Evolutionary conservation across 2,888 invertebrate genomes (phyloP).

Genomic region (Periphyllus acericola): DNA sequence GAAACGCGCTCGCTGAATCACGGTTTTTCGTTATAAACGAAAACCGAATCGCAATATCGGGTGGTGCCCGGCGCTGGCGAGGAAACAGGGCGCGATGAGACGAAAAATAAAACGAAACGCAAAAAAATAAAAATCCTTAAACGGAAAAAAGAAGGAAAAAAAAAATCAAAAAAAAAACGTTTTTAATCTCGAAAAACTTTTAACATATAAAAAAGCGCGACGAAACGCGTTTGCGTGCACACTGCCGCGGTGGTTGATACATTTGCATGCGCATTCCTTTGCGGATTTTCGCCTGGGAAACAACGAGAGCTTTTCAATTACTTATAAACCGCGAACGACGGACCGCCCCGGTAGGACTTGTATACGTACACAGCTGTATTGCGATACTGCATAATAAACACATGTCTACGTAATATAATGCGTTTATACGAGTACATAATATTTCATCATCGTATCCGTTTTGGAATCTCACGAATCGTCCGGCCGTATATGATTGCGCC

Average conservation of each 20-base stretch:
- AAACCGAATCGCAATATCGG: background rate
- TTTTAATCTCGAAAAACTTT: slow-evolving; percentile 5
- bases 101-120: too few relatives aligned
- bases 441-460: too few relatives aligned
- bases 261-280: background rate
- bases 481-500: too few relatives aligned
- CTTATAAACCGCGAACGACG: background rate
- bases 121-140: too few relatives aligned
- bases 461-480: too few relatives aligned
- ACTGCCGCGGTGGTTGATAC: background rate
- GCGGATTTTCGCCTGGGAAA: background rate
- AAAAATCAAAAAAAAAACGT: background rate
- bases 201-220: background rate
- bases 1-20: background rate
- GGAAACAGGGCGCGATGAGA: too few relatives aligned
- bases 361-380: too few relatives aligned
- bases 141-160: too few relatives aligned
- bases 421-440: too few relatives aligned
- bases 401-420: too few relatives aligned
- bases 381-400: too few relatives aligned
- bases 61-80: background rate
- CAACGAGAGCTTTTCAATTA: background rate
- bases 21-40: background rate
- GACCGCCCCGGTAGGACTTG: background rate
- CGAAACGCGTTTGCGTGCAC: background rate